Conservation (phyloP, 2,888 invertebrate genomes). For the Pollenia griseotomentosa region DNA sequence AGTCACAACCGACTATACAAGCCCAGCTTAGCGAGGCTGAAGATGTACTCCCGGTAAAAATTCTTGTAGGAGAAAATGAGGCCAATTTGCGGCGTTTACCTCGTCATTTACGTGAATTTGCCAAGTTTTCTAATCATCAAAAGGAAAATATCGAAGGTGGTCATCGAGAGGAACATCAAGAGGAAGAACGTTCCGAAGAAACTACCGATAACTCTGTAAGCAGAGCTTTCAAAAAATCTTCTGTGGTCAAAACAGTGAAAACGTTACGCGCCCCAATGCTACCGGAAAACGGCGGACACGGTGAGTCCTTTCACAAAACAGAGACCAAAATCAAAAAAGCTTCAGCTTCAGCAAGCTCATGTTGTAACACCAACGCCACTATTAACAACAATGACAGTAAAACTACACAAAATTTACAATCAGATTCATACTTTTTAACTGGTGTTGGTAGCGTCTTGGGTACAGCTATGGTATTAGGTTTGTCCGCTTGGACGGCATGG, state of each 20-base stretch:
- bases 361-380: slow-evolving; percentile 69
- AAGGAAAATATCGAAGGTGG: slow-evolving; percentile 78
- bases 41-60: slow-evolving; percentile 86
- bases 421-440: slow-evolving; percentile 70
- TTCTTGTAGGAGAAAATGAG: slow-evolving; percentile 88
- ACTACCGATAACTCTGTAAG: slow-evolving; percentile 79
- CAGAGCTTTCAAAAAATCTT: slow-evolving; percentile 80
- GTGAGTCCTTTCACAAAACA: slow-evolving; percentile 75
- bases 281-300: slow-evolving; percentile 74
- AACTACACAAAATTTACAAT: slow-evolving; percentile 51
- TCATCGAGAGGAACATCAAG: slow-evolving; percentile 78
- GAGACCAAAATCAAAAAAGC: slow-evolving; percentile 44
- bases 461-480: slow-evolving; percentile 81
- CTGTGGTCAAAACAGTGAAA: slow-evolving; percentile 81
- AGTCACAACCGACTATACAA: slow-evolving; percentile 79
- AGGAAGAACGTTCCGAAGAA: slow-evolving; percentile 79
- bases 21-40: slow-evolving; percentile 77
- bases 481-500: slow-evolving; percentile 82
- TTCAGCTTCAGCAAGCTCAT: slow-evolving; percentile 69
- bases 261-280: slow-evolving; percentile 77
- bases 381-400: slow-evolving; percentile 58
- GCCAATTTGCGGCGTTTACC: slow-evolving; percentile 88
- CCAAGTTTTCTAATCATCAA: slow-evolving; percentile 85
- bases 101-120: slow-evolving; percentile 91
- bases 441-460: slow-evolving; percentile 84